Percentiles rank a stretch among this genome's conserved stretches.
Conservation (phyloP, 2,888 invertebrate species). For the Rhogogaster chlorosoma region DNA sequence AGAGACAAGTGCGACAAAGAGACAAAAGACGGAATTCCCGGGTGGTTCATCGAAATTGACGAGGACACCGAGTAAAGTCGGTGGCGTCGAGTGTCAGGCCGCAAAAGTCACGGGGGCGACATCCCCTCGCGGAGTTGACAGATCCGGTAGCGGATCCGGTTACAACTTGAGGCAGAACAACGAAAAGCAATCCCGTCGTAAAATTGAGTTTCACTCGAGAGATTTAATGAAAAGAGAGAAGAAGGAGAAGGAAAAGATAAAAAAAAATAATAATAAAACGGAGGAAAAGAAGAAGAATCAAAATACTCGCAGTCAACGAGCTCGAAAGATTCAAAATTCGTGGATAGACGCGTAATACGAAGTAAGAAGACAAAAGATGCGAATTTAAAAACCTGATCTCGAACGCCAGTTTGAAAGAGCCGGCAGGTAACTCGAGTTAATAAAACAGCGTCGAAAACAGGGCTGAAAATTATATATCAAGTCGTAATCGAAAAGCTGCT, state of each 20-base stretch:
- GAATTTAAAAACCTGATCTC: neutral
- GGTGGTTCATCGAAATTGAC: slow-evolving; percentile 46
- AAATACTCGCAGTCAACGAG: neutral
- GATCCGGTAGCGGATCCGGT: slow-evolving; percentile 70
- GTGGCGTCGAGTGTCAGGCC: slow-evolving; percentile 18
- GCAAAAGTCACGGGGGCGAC: slow-evolving; percentile 47
- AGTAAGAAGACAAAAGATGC: neutral
- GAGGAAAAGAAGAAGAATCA: slow-evolving; percentile 4
- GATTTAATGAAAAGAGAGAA: slow-evolving; percentile 69
- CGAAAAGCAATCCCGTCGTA: slow-evolving; percentile 74
- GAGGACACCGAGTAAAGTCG: slow-evolving; percentile 40
- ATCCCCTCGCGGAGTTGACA: slow-evolving; percentile 62
- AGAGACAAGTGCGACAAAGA: slow-evolving; percentile 24
- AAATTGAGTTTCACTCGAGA: slow-evolving; percentile 72
- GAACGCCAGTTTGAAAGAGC: neutral
- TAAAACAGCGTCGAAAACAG: neutral
- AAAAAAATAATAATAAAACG: slow-evolving; percentile 53
- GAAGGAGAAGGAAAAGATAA: slow-evolving; percentile 51
- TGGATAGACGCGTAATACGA: neutral
- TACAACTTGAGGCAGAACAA: slow-evolving; percentile 70
- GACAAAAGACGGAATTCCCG: slow-evolving; percentile 30
- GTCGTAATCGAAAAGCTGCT: slow-evolving; percentile 18
- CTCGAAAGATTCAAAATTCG: neutral
- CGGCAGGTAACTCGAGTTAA: neutral
- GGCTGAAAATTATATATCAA: slow-evolving; percentile 2